Conservation (phyloP, 2,797 vertebrate genomes). For the Neosalanx taihuensis region DNA sequence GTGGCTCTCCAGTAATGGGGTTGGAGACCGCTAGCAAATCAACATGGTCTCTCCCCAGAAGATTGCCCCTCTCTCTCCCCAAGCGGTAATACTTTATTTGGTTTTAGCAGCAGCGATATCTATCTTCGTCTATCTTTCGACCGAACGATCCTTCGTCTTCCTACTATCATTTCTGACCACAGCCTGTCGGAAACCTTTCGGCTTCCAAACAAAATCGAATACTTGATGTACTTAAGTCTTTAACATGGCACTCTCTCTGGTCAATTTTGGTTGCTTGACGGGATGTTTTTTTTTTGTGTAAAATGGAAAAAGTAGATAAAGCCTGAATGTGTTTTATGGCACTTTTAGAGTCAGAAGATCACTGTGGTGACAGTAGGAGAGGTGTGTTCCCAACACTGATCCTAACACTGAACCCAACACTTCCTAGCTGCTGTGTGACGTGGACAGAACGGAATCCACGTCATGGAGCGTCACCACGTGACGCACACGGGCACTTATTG, state of each 20-base stretch:
- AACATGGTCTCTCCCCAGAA: too few species aligned
- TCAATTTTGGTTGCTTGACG: neutral
- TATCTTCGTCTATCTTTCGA: neutral
- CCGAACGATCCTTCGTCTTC: neutral
- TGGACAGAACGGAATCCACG: too few species aligned
- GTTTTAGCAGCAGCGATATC: neutral
- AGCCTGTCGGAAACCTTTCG: neutral
- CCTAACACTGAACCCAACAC: too few species aligned
- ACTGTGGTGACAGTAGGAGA: neutral
- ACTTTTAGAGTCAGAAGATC: neutral
- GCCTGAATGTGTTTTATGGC: neutral
- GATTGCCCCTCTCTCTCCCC: neutral
- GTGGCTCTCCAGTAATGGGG: too few species aligned
- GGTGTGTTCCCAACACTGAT: too few species aligned
- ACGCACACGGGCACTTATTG: neutral
- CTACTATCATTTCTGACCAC: neutral
- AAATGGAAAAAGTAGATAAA: neutral
- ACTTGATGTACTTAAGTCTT: neutral
- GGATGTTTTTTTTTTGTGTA: neutral
- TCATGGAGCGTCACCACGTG: neutral
- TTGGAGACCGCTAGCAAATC: too few species aligned
- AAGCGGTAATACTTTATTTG: neutral
- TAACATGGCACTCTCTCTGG: neutral
- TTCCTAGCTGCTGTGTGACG: too few species aligned
- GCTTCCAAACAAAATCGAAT: neutral